phyloP scores from a whole-genome alignment of 2,888 invertebrate species.

The Parnassius orleans region DNA sequence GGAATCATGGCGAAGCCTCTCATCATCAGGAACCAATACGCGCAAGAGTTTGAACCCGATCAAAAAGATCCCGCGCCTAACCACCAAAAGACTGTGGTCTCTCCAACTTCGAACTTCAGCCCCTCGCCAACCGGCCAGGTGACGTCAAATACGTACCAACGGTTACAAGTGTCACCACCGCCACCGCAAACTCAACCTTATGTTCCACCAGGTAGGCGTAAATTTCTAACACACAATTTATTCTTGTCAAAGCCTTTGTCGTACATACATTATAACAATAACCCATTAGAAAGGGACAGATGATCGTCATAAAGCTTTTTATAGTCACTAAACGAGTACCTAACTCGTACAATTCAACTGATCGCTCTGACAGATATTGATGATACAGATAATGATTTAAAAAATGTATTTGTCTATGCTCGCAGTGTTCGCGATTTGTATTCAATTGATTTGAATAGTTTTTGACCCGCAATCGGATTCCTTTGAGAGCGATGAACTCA shows the following conservation, averaged over 20 bases:
- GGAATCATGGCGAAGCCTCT: constrained; percentile 64
- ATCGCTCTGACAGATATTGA: constrained; percentile 2
- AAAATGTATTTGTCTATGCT: neutral
- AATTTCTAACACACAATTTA: no score
- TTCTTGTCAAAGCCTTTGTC: no score
- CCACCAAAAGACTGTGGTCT: constrained; percentile 19
- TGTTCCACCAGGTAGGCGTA: constrained; percentile 62
- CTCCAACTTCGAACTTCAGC: constrained; percentile 38
- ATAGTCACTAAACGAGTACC: neutral
- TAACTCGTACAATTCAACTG: neutral
- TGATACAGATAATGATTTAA: neutral
- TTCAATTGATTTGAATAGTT: constrained; percentile 8
- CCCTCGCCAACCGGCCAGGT: constrained; percentile 51
- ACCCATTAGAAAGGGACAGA: no score
- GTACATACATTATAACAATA: no score
- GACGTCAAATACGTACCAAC: constrained; percentile 48
- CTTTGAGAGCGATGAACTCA: neutral
- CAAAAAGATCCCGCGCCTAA: constrained; percentile 51
- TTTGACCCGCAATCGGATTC: neutral
- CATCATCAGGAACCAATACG: constrained; percentile 75
- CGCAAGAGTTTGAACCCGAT: constrained; percentile 72
- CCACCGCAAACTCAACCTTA: constrained; percentile 60
- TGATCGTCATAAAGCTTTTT: no score
- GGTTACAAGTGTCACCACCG: constrained; percentile 63
- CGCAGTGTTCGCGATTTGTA: neutral